Base-by-base conservation (phyloP, 2,797 vertebrate genomes). In the Manis javanica region DNA sequence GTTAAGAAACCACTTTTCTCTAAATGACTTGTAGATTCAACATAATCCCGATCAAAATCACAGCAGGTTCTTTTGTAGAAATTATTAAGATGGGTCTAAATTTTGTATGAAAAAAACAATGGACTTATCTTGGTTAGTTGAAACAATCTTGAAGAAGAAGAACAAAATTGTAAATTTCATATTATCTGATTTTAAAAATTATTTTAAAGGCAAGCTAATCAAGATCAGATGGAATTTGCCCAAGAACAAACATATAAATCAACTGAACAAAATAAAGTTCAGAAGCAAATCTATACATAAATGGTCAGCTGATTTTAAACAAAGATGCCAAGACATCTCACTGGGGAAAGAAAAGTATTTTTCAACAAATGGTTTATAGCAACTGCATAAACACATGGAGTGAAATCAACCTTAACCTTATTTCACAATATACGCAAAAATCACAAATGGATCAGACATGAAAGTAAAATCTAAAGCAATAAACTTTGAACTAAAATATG, bases 191-290 rank as follows among this genome's bases (percentile, higher is more conserved):
- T 46, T 92, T 71, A 55, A 78, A 24, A 89, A 55, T 71, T 57
- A 51, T 71, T 95, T 93, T 66, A 79, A 93, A 79, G 26, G 21
- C 39, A 79, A 95, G 19, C 12, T 72, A 64, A 39, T 34, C 26
- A 74, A 66, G 49, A 66, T 59, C 66, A 4, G 34, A 2, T 57
- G 39, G 31, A n/a, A 71, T 90, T 93, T 78, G 3, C 79, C 39
- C 34, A 71, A 46, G 16, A 4, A 64, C 14, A 79, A 19, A 93
- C 18, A 57, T 29, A 46, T 34, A 82, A 82, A 21, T 24, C 69
- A 77, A 11, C 5, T 57, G 39, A 90, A 79, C 26, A 90, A 4
- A 66, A 77, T 63, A 55, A 15, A 81, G n/a, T 87, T 39, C 24
- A 75, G 18, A 72, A 51, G 34, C 85, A 78, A 39, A 72, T 57